Base-by-base conservation (phyloP, 2,113 vertebrate genomes). In the Hemiscyllium ocellatum region DNA sequence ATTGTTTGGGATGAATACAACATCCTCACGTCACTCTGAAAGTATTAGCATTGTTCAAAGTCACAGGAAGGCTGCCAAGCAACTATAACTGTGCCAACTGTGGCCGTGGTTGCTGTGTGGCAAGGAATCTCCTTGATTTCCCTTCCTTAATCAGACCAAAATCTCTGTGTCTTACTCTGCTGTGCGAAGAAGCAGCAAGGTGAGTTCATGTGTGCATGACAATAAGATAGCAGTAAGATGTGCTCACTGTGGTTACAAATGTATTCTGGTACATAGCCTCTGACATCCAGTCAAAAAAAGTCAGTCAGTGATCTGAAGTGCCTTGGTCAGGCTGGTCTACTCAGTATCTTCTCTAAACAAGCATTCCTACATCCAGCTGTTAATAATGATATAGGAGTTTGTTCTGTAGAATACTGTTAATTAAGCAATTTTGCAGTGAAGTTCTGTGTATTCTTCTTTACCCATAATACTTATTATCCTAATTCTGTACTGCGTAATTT, bases 371-470 rank as follows among this genome's bases (percentile, higher is more conserved):
- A 95, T 95, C 94, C 94, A 76, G 94, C 94, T 95, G 94, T 47
- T 95, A 95, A 95, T 95, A 95, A 95, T 95, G 69, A 95, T 47
- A 95, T 95, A 42, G 69, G 70, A 95, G 70, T 47, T 95, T 68
- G 72, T 47, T 72, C 69, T 50, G 47, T 17, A 52, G 69, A 95
- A 95, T 95, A 37, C 94, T 76, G 72, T 95, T 95, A 95, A 95
- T 95, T 95, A 95, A 95, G 72, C 94, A 95, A 95, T 95, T 95
- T 95, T 95, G 42, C 69, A 95, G 94, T 95, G 94, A 70, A 70
- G 94, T 95, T 95, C 68, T 95, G 94, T 76, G 69, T 76, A 76
- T 95, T 72, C 94, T 95, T 42, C 47, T 95, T 95, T 26, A 52
- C 69, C 24, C 94, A 95, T 42, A 95, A 95, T 52, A 72, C 94